Base-by-base conservation (phyloP, 2,888 invertebrate species). In the Caenorhabditis uteleia region DNA sequence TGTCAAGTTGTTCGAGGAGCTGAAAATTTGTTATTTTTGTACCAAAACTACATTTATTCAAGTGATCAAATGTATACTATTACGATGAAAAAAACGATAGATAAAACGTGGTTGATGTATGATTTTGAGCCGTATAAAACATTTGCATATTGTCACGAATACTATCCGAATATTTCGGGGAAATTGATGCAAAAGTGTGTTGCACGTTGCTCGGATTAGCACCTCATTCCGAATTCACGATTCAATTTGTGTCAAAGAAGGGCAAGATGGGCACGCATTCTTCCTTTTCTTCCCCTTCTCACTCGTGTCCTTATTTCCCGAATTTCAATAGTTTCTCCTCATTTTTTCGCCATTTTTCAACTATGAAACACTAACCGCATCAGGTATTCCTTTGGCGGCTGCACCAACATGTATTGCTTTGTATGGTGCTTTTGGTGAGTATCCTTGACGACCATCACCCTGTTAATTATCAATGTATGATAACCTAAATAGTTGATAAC, bases 381-480 rank as follows among this genome's bases (percentile, higher is more conserved):
- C 76, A 20, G 86, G 86, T 45, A 85, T 74, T 8, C 71, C 75
- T 7, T 85, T 79, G 8, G 82, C 76, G 2, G 83, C 83, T 7
- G 83, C 83, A 43, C 83, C 83, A 10, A 83, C 83, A 85, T 95
- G 94, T 75, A 95, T 95, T 18, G 92, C 93, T 86, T 92, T 90
- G 82, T 90, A 95, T 0, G 93, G 93, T 4, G 90, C 91, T 69
- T 89, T 88, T 51, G 87, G 85, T 2, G 88, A 85, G 82, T 88
- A 89, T 3, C 95, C 95, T 78, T 88, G 85, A 58, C 94, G 87
- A 2, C 95, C 95, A 87, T 95, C 94, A n/a, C 93, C 94, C 70
- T 70, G 47, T 50, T 61, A 49, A 29, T 43, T 21, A 23, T 39
- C n/a, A n/a, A n/a, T n/a, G n/a, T n/a, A n/a, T n/a, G n/a, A n/a